phyloP scores from a whole-genome alignment of 2,113 vertebrate species.

The Petrocephalus microphthalmus region DNA sequence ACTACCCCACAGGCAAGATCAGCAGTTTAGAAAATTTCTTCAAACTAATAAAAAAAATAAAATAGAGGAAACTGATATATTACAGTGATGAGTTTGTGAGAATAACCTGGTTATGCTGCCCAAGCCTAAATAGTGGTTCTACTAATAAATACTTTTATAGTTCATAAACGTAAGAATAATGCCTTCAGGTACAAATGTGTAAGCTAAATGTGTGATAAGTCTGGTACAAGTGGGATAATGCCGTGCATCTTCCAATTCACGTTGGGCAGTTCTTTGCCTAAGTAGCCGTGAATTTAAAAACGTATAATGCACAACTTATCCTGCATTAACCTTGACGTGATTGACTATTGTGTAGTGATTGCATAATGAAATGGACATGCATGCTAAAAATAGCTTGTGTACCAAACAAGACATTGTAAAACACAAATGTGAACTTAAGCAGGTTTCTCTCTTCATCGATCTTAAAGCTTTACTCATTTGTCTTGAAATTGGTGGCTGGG shows the following conservation, averaged over 20 bases:
- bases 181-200: neutral
- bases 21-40: neutral
- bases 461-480: neutral
- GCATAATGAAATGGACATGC: neutral
- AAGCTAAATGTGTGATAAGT: neutral
- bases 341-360: neutral
- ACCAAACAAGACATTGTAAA: neutral
- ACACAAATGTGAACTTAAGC: neutral
- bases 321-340: neutral
- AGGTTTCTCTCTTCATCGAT: neutral
- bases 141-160: neutral
- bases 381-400: neutral
- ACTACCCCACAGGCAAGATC: neutral
- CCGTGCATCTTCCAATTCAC: neutral
- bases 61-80: neutral
- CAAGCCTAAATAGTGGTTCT: neutral
- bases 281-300: neutral
- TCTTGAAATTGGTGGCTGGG: neutral
- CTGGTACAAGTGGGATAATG: neutral
- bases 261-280: neutral
- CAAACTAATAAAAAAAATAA: neutral
- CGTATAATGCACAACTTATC: neutral
- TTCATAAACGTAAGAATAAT: neutral
- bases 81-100: neutral
- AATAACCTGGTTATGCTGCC: neutral